phyloP scores from a whole-genome alignment of 2,797 vertebrate genomes.

The Denticeps clupeoides region DNA sequence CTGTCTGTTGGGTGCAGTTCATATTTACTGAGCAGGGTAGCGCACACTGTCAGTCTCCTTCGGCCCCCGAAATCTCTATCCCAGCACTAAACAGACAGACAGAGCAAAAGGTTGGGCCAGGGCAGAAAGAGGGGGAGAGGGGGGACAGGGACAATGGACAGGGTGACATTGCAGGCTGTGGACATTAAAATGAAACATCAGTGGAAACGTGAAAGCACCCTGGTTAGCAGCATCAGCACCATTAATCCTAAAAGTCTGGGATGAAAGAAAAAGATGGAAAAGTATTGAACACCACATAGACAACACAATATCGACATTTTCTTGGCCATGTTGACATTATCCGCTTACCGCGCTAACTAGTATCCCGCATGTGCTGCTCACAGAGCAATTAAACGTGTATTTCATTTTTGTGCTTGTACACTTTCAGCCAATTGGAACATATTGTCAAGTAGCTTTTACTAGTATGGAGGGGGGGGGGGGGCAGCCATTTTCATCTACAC shows the following conservation, averaged over 20 bases:
- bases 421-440: conserved; percentile 62
- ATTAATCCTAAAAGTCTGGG: too few species aligned
- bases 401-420: conserved; percentile 41
- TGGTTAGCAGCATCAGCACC: conserved; percentile 18
- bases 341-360: conserved; percentile 15
- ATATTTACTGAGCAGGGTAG: conserved; percentile 73
- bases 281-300: too few species aligned
- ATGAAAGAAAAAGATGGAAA: too few species aligned
- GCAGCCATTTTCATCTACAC: conserved; percentile 59
- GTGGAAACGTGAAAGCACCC: too few species aligned
- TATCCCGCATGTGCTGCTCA: conserved; percentile 38
- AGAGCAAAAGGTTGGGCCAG: conserved; percentile 59
- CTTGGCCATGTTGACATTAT: too few species aligned
- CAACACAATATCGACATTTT: too few species aligned
- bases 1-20: conserved; percentile 69
- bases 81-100: conserved; percentile 60
- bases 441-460: too few species aligned
- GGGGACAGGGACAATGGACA: conserved; percentile 14
- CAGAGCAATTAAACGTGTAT: conserved; percentile 37
- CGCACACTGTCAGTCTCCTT: conserved; percentile 65
- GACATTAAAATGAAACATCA: too few species aligned
- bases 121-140: conserved; percentile 34
- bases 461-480: too few species aligned
- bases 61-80: conserved; percentile 69
- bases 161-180: too few species aligned